Evolutionary conservation across 2,888 invertebrate genomes (phyloP), one percentile per base, ranked within the genome.

Genomic region (Kuschelorhynchus macadamiae): DNA sequence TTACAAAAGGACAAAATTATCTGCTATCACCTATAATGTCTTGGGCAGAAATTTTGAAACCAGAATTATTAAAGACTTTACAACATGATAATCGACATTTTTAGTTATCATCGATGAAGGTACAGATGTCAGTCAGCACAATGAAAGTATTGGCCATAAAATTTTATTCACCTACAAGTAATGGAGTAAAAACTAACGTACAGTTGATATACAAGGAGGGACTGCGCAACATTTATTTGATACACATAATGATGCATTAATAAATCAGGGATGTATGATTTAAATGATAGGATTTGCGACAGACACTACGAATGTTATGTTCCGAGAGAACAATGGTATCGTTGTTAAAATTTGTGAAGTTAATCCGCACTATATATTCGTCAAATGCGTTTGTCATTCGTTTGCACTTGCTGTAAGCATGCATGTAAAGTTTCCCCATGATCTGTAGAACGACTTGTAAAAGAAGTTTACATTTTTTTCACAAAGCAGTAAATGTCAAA

Each of bases 301-400:
- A 42, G 68, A 68, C 47, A 70, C 69, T 20, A 70, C 69, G 42
- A 70, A 70, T 56, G 61, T 70, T 30, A 67, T 71, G 50, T 71
- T 71, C 61, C 67, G 71, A 17, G 57, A 67, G 20, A 55, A 61
- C 17, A 44, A 33, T 57, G 62, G 68, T 21, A 60, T 66, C 41
- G 30, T 66, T 64, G 47, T 64, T 46, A 63, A 64, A 67, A 71
- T 70, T 44, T 25, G 39, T 16, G 57, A 60, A 56, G 39, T 56
- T 46, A 71, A 71, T 62, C 65, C 65, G n/a, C 20, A 71, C 57
- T 71, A 65, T 47, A 42, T 68, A 50, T 68, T 71, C 50, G 44
- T 71, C 30, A 71, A 71, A 65, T 71, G 71, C 47, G 67, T 68
- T 33, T 71, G 67, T 33, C 68, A 71, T 55, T 71, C 65, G 21